These are phyloP conservation scores for Eutolmus rufibarbis DNA, from an alignment of 2,888 invertebrate species.

Conservation along the genomic window DNA sequence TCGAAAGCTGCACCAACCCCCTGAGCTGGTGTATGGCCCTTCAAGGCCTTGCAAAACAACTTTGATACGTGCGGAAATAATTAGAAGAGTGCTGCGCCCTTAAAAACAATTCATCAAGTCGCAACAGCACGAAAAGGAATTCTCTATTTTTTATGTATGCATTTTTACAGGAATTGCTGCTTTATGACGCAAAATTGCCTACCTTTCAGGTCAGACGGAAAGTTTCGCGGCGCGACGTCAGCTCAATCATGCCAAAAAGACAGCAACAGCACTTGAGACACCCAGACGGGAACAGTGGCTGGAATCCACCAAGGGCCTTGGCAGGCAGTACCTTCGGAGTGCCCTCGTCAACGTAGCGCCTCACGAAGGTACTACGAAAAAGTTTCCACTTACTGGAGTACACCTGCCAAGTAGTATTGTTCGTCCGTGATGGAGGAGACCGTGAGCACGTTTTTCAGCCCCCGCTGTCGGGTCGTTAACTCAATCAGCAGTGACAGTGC, in stretches of 20 bases:
- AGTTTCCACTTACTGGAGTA: conserved; percentile 26
- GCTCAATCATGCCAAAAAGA: conserved; percentile 35
- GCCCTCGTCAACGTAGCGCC: not conserved
- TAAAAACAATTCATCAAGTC: conserved; percentile 33
- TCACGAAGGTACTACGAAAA: conserved; percentile 15
- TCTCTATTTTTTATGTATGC: not conserved
- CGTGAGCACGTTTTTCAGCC: conserved; percentile 6
- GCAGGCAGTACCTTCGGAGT: not conserved
- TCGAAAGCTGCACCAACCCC: not conserved
- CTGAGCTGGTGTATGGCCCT: not conserved
- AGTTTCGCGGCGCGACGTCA: conserved; percentile 14
- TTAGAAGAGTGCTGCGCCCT: conserved; percentile 24
- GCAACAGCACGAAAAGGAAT: not conserved
- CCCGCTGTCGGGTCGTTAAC: conserved; percentile 34
- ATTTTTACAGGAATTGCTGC: conserved; percentile 8
- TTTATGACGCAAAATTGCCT: conserved; percentile 9
- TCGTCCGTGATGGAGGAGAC: conserved; percentile 16
- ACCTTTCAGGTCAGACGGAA: conserved; percentile 6
- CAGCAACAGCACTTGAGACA: conserved; percentile 30
- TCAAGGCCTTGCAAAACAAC: not conserved
- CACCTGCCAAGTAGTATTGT: conserved; percentile 27
- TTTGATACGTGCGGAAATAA: conserved; percentile 27
- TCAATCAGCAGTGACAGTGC: conserved; percentile 19
- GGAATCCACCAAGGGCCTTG: not conserved
- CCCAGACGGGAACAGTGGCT: not conserved